Evolutionary conservation across 1,140 invertebrate species (phyloP).

Genomic region (Parasteatoda tepidariorum): DNA sequence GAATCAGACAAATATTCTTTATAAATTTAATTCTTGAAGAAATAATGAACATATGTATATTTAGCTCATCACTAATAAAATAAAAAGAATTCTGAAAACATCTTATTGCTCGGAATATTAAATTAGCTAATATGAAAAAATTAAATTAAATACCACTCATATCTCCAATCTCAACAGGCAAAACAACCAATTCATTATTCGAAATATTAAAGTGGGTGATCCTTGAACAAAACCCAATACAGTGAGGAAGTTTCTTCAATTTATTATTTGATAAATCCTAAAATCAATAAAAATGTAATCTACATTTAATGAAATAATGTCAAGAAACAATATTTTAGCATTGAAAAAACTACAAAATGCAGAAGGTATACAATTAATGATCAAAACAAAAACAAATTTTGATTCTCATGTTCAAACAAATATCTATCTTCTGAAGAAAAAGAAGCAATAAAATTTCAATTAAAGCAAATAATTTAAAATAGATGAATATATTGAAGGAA

Average conservation of each 20-base stretch:
- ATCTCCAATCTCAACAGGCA: constrained; percentile 74
- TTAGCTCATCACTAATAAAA: neutral
- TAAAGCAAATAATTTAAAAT: no score
- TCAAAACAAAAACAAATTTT: no score
- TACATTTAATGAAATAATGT: neutral
- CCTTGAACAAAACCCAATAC: constrained; percentile 74
- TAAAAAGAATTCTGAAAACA: constrained; percentile 17
- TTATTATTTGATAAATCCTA: constrained; percentile 76
- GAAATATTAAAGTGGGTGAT: constrained; percentile 73
- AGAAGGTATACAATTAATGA: no score
- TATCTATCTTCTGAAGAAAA: no score
- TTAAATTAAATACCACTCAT: constrained; percentile 70
- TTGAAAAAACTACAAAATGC: neutral
- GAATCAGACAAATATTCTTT: no score
- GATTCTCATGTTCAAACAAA: no score
- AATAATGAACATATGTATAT: no score
- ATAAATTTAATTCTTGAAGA: no score
- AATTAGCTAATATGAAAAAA: constrained; percentile 12
- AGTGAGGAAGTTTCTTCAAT: constrained; percentile 71
- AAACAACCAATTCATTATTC: constrained; percentile 72
- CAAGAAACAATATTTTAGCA: neutral
- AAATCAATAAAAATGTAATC: constrained; percentile 52
- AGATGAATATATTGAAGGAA: no score
- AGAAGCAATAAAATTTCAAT: no score
- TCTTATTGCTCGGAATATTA: constrained; percentile 2